Percentiles rank a stretch among this genome's conserved stretches.
These are phyloP conservation scores for Brachionus koreanus DNA, from an alignment of 1,140 invertebrate species.

Conservation along the genomic window DNA sequence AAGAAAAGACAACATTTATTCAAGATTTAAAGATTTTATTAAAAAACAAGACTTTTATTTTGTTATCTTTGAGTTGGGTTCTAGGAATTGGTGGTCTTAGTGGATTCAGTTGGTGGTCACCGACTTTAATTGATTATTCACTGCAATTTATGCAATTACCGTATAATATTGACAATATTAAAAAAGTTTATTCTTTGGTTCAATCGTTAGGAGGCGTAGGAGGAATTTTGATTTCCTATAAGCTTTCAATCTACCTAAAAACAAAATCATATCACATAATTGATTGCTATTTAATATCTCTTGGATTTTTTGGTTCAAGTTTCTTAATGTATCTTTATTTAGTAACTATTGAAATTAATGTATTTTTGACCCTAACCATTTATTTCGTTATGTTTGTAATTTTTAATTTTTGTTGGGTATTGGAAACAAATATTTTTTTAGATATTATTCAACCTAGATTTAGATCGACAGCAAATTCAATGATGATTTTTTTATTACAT, in stretches of 20 bases:
- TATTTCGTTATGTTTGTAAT: slow-evolving; percentile 7
- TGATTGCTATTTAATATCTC: slow-evolving; percentile 15
- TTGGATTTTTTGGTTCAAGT: slow-evolving; percentile 18
- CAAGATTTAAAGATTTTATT: slow-evolving; percentile 38
- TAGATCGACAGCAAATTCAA: slow-evolving; percentile 28
- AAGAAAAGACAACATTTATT: background rate
- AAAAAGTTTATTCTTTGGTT: slow-evolving; percentile 31
- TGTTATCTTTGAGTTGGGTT: background rate
- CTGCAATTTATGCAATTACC: background rate
- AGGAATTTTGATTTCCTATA: slow-evolving; percentile 2
- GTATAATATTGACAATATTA: slow-evolving; percentile 1
- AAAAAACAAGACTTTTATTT: slow-evolving; percentile 21
- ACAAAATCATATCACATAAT: background rate
- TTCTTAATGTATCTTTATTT: background rate
- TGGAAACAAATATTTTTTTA: slow-evolving; percentile 39
- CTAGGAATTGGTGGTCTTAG: background rate
- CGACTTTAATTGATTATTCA: slow-evolving; percentile 32
- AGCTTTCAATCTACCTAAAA: slow-evolving; percentile 23
- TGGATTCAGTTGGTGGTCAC: slow-evolving; percentile 35
- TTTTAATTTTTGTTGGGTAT: slow-evolving; percentile 42
- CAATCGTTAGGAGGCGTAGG: background rate
- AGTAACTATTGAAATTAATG: slow-evolving; percentile 1
- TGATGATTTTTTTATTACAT: slow-evolving; percentile 38
- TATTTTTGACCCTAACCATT: background rate
- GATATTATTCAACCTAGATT: background rate